A percentile compares a stretch with the other conserved stretches of the same genome.
Conservation (phyloP, 2,797 vertebrate species). For the Limosa lapponica region DNA sequence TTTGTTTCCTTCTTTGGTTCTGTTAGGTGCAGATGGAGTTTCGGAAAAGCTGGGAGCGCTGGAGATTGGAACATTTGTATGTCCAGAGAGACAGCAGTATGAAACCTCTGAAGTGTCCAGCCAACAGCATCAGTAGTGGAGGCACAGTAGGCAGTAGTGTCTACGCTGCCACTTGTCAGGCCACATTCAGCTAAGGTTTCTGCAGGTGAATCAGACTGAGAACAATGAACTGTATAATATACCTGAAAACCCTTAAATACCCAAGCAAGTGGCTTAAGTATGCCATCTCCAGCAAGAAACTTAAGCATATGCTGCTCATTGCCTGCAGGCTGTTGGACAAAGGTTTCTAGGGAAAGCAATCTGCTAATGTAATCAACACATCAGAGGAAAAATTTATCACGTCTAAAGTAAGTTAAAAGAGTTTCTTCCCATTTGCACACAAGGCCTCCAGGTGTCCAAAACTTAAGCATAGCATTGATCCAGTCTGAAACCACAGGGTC, state of each 20-base stretch:
- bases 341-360: constrained; percentile 67
- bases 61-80: constrained; percentile 78
- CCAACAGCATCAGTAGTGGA: constrained; percentile 81
- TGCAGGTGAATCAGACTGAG: not conserved
- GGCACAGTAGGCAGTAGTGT: constrained; percentile 76
- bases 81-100: constrained; percentile 80
- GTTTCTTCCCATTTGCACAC: constrained; percentile 64
- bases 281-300: constrained; percentile 49
- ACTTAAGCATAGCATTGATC: constrained; percentile 71
- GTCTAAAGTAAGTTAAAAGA: constrained; percentile 68
- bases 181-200: constrained; percentile 72
- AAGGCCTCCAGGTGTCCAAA: constrained; percentile 71
- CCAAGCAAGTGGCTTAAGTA: constrained; percentile 59
- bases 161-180: constrained; percentile 73
- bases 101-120: constrained; percentile 80
- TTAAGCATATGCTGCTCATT: constrained; percentile 28
- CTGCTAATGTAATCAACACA: constrained; percentile 75
- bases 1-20: constrained; percentile 35
- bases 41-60: constrained; percentile 83
- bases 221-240: constrained; percentile 1
- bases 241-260: constrained; percentile 35
- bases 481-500: constrained; percentile 63
- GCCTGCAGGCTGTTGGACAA: constrained; percentile 54
- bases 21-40: constrained; percentile 83
- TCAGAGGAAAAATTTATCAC: constrained; percentile 47